Percentiles rank a stretch among this genome's conserved stretches.
Conservation (phyloP, 2,113 vertebrate species). For the Origma solitaria region DNA sequence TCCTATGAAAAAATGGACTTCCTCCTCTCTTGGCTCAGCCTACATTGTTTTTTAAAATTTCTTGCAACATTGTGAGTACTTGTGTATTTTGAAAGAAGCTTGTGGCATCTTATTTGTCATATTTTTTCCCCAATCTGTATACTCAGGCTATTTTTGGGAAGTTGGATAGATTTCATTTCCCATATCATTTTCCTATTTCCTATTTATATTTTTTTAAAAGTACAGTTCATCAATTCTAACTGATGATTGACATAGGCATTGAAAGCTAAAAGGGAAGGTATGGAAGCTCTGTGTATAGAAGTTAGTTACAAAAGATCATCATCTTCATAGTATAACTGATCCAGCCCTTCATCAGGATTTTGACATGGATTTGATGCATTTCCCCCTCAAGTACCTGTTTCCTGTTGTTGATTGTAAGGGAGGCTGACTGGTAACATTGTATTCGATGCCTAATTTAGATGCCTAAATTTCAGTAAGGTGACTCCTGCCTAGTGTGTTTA, state of each 20-base stretch:
- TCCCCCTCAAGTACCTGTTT: background rate
- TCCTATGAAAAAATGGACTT: background rate
- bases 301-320: background rate
- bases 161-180: background rate
- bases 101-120: background rate
- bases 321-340: background rate
- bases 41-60: background rate
- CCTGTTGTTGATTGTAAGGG: background rate
- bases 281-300: background rate
- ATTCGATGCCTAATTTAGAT: background rate
- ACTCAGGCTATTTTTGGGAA: background rate
- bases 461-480: background rate
- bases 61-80: background rate
- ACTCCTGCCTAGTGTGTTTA: background rate
- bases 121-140: background rate
- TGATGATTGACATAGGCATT: background rate
- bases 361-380: background rate
- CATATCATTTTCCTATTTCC: background rate
- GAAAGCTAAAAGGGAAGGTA: background rate
- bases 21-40: background rate
- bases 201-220: background rate
- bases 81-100: background rate
- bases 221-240: background rate
- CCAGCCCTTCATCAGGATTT: background rate
- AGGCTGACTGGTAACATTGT: background rate